These are phyloP conservation scores for Lerema accius DNA, from an alignment of 1,140 invertebrate species.

Conservation along the genomic window DNA sequence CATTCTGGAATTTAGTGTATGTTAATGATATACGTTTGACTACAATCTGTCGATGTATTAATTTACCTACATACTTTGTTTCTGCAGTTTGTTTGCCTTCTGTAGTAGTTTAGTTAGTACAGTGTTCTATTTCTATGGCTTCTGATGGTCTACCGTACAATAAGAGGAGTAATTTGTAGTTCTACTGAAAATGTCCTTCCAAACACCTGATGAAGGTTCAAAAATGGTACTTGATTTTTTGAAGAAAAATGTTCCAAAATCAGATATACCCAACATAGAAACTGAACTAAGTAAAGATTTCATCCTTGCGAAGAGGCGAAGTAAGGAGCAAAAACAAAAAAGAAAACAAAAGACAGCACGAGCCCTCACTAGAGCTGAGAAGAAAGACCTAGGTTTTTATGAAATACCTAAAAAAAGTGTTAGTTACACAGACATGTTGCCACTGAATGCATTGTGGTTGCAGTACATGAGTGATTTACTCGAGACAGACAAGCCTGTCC, in stretches of 20 bases:
- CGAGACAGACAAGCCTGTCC: constrained; percentile 67
- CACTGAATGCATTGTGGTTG: constrained; percentile 88
- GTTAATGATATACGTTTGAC: no score
- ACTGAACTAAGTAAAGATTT: constrained; percentile 71
- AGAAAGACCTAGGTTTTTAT: constrained; percentile 84
- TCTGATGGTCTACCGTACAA: no score
- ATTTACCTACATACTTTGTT: no score
- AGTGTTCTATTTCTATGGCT: no score
- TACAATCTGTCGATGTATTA: no score
- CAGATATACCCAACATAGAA: constrained; percentile 55
- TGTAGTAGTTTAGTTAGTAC: no score
- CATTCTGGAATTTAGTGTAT: no score
- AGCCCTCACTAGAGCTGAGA: constrained; percentile 82
- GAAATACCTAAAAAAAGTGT: constrained; percentile 82
- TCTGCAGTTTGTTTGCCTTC: no score
- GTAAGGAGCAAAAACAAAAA: constrained; percentile 79
- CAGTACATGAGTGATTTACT: constrained; percentile 86
- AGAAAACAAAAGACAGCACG: constrained; percentile 75
- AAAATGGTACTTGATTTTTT: constrained; percentile 61
- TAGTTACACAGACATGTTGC: constrained; percentile 85
- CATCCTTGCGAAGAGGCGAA: constrained; percentile 72
- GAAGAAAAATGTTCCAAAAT: constrained; percentile 59
- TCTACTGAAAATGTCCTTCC: constrained; percentile 19
- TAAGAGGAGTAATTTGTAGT: no score
- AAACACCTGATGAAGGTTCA: constrained; percentile 43